Conservation (phyloP, 2,888 invertebrate genomes). For the Aromia moschata region DNA sequence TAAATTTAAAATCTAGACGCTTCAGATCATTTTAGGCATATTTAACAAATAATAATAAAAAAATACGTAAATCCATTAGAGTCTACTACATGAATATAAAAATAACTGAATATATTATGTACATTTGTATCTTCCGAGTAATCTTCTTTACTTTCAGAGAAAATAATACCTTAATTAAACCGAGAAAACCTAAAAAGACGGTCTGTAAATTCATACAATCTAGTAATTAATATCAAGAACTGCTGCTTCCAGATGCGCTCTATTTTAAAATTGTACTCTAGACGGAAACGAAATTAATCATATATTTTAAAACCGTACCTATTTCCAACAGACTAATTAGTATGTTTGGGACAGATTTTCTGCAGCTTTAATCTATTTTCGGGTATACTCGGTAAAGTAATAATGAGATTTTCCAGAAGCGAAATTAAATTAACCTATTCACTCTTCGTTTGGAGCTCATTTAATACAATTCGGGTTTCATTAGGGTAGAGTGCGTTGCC, state of each 20-base stretch:
- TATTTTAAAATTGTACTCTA: constrained; percentile 2
- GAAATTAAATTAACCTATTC: constrained; percentile 1
- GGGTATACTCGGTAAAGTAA: constrained; percentile 7
- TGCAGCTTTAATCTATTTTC: constrained; percentile 8
- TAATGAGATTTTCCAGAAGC: constrained; percentile 8
- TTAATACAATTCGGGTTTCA: too few relatives aligned
- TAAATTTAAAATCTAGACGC: too few relatives aligned
- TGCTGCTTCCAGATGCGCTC: constrained; percentile 15
- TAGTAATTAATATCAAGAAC: constrained; percentile 11
- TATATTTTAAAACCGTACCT: constrained; percentile 8
- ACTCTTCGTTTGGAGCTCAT: constrained; percentile 6
- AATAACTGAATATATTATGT: too few relatives aligned
- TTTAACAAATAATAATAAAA: too few relatives aligned
- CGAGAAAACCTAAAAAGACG: neutral
- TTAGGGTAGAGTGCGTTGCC: too few relatives aligned
- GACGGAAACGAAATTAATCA: constrained; percentile 14
- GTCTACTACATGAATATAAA: too few relatives aligned
- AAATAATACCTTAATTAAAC: neutral
- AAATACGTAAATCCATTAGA: too few relatives aligned
- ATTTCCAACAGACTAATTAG: constrained; percentile 11
- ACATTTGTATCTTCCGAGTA: too few relatives aligned
- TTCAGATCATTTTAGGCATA: too few relatives aligned
- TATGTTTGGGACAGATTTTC: constrained; percentile 1
- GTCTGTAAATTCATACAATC: neutral
- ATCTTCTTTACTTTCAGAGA: neutral